Base-by-base conservation (phyloP, 92 coral and sea anemone species). In the Anthopleura xanthogrammica region DNA sequence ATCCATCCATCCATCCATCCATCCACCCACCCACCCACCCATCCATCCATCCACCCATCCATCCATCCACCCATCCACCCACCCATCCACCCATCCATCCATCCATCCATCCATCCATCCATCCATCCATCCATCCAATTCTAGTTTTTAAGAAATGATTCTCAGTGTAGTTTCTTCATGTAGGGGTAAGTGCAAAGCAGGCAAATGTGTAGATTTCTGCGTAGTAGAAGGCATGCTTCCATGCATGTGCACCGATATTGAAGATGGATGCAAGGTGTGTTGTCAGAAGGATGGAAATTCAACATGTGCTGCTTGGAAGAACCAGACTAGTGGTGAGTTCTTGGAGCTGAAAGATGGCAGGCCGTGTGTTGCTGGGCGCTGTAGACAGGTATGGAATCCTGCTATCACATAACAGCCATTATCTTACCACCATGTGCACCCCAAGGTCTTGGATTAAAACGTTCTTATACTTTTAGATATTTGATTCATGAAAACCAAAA, bases 211-310 rank as follows among this genome's bases (percentile, higher is more conserved):
- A 60, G 91, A 94, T 60, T 92, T 94, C 62, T 96, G 99, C 54
- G 80, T 81, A 20, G 90, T 92, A 2, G 83, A 83, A 56, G 83
- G 80, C 52, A 77, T 85, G 79, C 77, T 72, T n/a, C 94, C 99
- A 6, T 96, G 99, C 64, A 75, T 91, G 77, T 96, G 99, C 73
- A 22, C 70, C 55, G 78, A 65, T n/a, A 87, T 79, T 56, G 88
- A 78, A 16, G 86, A 94, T 58, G 90, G 93, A 4, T 96, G 99
- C 74, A 92, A 85, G 73, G 92, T 96, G 64, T 96, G 99, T 81
- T 96, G 99, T 70, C 81, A 84, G 85, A 79, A 84, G 16, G 62
- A 71, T 0, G 82, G 64, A 46, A 77, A 72, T 14, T 41, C 62
- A 48, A 54, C 57, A 11, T 94, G 98, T 72, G 17, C 17, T 64